Evolutionary conservation across 2,888 invertebrate species (phyloP), one percentile per base, ranked within the genome.

Genomic region (Octodonta nipae): DNA sequence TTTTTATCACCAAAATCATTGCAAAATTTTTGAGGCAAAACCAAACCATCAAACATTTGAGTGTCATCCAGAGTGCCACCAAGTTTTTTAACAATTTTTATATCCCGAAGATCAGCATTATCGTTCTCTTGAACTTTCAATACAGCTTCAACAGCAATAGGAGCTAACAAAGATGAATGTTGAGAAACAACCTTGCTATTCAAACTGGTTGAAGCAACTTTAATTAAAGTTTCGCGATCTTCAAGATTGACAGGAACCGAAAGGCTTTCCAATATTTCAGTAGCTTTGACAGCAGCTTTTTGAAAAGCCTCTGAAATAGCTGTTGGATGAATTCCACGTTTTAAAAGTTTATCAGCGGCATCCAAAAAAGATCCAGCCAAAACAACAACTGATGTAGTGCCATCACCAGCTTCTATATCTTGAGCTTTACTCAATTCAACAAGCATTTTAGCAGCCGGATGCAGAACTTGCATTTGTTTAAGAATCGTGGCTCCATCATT

Each of bases 161-260:
- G 96, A 17, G 95, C 93, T 48, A 99, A 66, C 16, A 88, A 73
- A 55, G 84, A 87, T 13, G 95, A 93, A 58, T 98, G 92, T 61
- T 99, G 96, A 0, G 89, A 95, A 0, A 99, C 98, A 17, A 98
- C 95, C 70, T 99, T 98, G 0, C 96, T 98, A 64, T 95, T 96
- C 6, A 99, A 69, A 2, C 96, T 86, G 15, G 98, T 99, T 3
- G 92, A 85, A n/a, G 98, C 96, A 59, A 87, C 88, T 63, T 92
- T 87, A 37, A 91, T 66, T 26, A 98, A 67, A 32, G 83, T 80
- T 51, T 87, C 84, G 51, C 83, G 78, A 61, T 98, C 92, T 32
- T 67, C 65, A 32, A 98, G 65, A 54, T 91, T 81, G 29, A 93
- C 76, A 11, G 89, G 83, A 25, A 73, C 81, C 0, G 92, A 75